phyloP scores from a whole-genome alignment of 2,113 vertebrate species.

The Lonchura striata region DNA sequence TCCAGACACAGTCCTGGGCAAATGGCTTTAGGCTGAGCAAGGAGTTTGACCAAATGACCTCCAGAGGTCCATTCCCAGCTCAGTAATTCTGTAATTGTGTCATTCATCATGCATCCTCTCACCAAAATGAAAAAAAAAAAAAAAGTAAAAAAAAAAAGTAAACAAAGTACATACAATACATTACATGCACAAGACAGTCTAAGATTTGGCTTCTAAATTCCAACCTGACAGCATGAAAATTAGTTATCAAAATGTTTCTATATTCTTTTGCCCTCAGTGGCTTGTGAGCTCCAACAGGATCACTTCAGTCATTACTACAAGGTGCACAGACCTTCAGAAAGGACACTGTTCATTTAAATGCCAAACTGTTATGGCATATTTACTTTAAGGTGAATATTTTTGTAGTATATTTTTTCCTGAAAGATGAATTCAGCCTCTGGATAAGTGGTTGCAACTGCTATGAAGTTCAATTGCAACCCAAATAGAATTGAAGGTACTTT shows the following conservation, averaged over 20 bases:
- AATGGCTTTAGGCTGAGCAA: background rate
- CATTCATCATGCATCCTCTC: background rate
- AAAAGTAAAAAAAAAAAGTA: rapidly evolving
- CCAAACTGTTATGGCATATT: background rate
- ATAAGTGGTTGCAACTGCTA: background rate
- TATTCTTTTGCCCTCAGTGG: background rate
- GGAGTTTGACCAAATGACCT: background rate
- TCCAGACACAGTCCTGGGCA: rapidly evolving
- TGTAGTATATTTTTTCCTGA: background rate
- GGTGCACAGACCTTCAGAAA: background rate
- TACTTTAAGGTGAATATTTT: background rate
- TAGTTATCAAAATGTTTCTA: background rate
- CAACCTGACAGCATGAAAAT: background rate
- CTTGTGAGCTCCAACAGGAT: background rate
- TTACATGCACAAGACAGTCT: background rate
- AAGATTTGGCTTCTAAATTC: background rate
- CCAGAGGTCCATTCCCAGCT: background rate
- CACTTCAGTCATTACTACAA: background rate
- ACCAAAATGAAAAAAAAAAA: background rate
- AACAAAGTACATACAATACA: background rate
- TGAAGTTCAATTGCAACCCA: background rate
- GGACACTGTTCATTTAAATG: background rate
- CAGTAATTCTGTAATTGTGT: background rate
- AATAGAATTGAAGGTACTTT: background rate
- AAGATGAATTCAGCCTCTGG: background rate